Percentiles rank a stretch among this genome's conserved stretches.
phyloP scores from a whole-genome alignment of 2,888 invertebrate genomes.

The Fabriciana adippe region DNA sequence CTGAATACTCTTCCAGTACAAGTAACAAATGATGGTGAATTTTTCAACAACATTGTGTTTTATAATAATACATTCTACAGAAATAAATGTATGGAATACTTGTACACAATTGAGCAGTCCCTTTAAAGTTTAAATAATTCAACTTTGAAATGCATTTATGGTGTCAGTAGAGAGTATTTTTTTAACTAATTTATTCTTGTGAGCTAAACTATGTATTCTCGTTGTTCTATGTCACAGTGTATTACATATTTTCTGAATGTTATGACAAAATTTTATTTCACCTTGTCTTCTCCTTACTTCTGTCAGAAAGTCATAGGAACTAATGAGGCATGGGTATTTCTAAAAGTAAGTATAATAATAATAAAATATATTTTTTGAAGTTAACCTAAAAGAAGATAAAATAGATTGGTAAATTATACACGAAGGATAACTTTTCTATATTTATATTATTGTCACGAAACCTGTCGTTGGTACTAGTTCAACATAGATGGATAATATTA shows the following conservation, averaged over 20 bases:
- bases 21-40: conserved; percentile 68
- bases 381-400: too few species aligned
- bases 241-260: conserved; percentile 63
- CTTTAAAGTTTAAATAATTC: conserved; percentile 49
- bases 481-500: too few species aligned
- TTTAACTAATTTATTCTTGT: conserved; percentile 49
- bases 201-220: conserved; percentile 46
- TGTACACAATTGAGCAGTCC: conserved; percentile 61
- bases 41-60: conserved; percentile 67
- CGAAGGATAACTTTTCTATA: too few species aligned
- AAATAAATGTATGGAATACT: conserved; percentile 84
- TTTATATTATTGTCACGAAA: too few species aligned
- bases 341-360: too few species aligned
- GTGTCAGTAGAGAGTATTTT: conserved; percentile 46
- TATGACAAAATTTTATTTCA: conserved; percentile 41
- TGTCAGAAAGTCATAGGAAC: background rate
- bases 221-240: conserved; percentile 51
- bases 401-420: too few species aligned
- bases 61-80: conserved; percentile 75
- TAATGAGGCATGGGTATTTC: too few species aligned
- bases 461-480: too few species aligned
- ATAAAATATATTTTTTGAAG: too few species aligned
- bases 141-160: conserved; percentile 35
- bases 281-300: background rate
- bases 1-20: conserved; percentile 66